A percentile compares a stretch with the other conserved stretches of the same genome.
phyloP scores from a whole-genome alignment of 2,797 vertebrate species.

The Hippocampus kuda region DNA sequence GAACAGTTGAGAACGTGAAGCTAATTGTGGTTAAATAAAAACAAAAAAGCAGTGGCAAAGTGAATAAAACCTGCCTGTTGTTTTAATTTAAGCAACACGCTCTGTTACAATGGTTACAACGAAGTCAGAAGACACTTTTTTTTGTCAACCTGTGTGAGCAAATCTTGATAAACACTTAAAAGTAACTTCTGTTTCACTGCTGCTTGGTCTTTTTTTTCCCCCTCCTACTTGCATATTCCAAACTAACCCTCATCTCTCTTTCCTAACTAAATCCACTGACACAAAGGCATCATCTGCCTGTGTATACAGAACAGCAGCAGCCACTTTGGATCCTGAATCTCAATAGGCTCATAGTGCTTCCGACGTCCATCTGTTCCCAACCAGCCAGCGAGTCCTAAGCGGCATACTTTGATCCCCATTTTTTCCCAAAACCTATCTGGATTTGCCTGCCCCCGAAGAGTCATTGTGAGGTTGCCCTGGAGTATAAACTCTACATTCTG shows the following conservation, averaged over 20 bases:
- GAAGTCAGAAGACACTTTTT: constrained; percentile 41
- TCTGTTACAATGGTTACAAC: constrained; percentile 55
- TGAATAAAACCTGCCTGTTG: constrained; percentile 49
- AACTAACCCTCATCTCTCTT: constrained; percentile 49
- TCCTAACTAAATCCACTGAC: constrained; percentile 61
- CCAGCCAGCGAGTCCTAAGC: constrained; percentile 64
- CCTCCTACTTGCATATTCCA: constrained; percentile 44
- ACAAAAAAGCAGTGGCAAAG: constrained; percentile 36
- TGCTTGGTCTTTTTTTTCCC: constrained; percentile 39
- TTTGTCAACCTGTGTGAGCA: constrained; percentile 43
- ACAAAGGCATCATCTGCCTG: constrained; percentile 67
- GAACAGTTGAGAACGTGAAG: constrained; percentile 24
- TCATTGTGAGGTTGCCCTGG: constrained; percentile 61
- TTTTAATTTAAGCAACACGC: constrained; percentile 53
- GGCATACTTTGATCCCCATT: constrained; percentile 73
- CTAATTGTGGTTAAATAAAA: constrained; percentile 42
- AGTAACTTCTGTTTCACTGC: constrained; percentile 43
- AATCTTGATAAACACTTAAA: constrained; percentile 41
- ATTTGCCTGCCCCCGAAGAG: constrained; percentile 68
- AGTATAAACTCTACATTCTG: constrained; percentile 70
- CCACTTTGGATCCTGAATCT: constrained; percentile 74
- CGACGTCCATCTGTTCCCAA: constrained; percentile 75
- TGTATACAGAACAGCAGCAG: constrained; percentile 68
- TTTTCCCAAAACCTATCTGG: constrained; percentile 65
- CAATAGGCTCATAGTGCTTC: constrained; percentile 68